Percentiles rank a stretch among this genome's conserved stretches.
Evolutionary conservation across 2,797 vertebrate species (phyloP).

Genomic region (Alcedo atthis): DNA sequence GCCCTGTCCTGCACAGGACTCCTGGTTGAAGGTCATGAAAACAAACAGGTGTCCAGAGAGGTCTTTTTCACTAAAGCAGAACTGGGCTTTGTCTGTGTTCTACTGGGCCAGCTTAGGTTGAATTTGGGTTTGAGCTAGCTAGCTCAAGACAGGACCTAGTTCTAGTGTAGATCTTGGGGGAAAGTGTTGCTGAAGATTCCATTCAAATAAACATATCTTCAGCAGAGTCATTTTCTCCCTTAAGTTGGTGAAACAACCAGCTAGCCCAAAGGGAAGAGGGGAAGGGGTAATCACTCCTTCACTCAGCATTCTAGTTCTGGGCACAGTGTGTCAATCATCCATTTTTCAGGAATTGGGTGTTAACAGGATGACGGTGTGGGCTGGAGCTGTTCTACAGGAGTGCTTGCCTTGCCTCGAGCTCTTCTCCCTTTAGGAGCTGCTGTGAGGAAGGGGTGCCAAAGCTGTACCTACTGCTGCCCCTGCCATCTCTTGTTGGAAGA

Average conservation of each 20-base stretch:
- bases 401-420: background rate
- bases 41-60: background rate
- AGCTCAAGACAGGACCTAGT: background rate
- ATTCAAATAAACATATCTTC: background rate
- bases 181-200: background rate
- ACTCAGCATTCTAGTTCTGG: background rate
- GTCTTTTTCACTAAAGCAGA: background rate
- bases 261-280: background rate
- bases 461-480: background rate
- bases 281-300: background rate
- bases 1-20: background rate
- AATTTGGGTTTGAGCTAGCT: background rate
- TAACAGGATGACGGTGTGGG: background rate
- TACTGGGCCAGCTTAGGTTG: background rate
- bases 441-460: background rate
- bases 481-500: background rate
- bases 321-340: background rate
- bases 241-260: background rate
- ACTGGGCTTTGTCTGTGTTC: background rate
- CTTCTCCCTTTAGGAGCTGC: background rate
- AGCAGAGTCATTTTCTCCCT: background rate
- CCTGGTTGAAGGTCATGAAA: background rate
- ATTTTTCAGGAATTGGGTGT: background rate
- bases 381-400: background rate
- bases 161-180: background rate